Percentiles rank a stretch among this genome's conserved stretches.
Conservation (phyloP, 2,888 invertebrate species). For the Microdon myrmicae region DNA sequence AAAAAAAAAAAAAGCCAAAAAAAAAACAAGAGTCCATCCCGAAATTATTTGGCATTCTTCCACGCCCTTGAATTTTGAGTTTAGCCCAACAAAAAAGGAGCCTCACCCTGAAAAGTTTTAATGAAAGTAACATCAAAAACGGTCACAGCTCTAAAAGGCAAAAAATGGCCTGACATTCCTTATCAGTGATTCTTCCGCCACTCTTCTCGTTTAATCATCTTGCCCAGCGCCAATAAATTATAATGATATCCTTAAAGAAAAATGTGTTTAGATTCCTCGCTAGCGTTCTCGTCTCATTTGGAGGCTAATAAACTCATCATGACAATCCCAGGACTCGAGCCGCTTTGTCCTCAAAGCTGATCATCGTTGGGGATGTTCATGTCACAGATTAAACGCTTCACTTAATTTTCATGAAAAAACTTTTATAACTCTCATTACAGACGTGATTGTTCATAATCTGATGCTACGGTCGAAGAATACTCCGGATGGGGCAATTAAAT, state of each 20-base stretch:
- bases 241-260: constrained; percentile 28
- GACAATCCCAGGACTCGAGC: constrained; percentile 21
- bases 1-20: not conserved
- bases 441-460: constrained; percentile 16
- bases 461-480: constrained; percentile 3
- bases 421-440: constrained; percentile 41
- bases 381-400: constrained; percentile 41
- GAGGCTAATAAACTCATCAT: constrained; percentile 31
- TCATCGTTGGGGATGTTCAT: constrained; percentile 8
- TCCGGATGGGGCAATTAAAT: constrained; percentile 39
- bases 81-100: not conserved
- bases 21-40: no score
- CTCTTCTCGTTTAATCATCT: constrained; percentile 13
- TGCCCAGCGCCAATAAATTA: constrained; percentile 32
- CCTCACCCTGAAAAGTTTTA: constrained; percentile 5
- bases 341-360: constrained; percentile 6
- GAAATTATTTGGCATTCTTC: no score
- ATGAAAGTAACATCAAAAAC: constrained; percentile 13
- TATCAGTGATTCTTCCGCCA: constrained; percentile 24
- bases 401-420: constrained; percentile 48
- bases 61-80: no score
- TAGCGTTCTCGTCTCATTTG: constrained; percentile 1
- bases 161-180: constrained; percentile 3
- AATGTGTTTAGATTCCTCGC: constrained; percentile 28
- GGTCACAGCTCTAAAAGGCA: constrained; percentile 1